Conservation (phyloP, 2,113 vertebrate species). For the Ia io region DNA sequence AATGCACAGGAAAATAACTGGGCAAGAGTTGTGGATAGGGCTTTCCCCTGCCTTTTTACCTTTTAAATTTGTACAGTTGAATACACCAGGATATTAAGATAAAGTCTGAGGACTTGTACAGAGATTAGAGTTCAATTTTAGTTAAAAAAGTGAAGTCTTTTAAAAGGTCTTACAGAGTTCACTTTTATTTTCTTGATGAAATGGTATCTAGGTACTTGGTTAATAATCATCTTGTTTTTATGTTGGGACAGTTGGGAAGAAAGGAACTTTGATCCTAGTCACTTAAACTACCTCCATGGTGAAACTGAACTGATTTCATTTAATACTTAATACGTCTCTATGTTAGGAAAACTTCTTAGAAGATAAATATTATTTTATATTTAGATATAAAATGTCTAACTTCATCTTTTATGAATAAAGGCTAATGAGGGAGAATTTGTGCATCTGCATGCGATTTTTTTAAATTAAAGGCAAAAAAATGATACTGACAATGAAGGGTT, state of each 20-base stretch:
- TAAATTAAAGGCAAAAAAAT: background rate
- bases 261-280: constrained; percentile 1
- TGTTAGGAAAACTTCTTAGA: background rate
- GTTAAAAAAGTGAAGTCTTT: background rate
- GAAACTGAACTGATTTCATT: constrained; percentile 1
- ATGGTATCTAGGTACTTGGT: background rate
- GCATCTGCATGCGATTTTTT: background rate
- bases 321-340: background rate
- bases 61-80: constrained; percentile 6
- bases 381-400: constrained; percentile 16
- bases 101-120: background rate
- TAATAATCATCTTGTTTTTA: background rate
- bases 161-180: background rate
- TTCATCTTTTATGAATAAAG: background rate
- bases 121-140: background rate
- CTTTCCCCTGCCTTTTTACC: background rate
- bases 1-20: background rate
- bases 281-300: background rate
- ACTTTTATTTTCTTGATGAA: constrained; percentile 24
- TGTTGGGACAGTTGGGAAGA: background rate
- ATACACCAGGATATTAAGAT: background rate
- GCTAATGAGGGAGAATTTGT: background rate
- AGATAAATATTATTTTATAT: constrained; percentile 33
- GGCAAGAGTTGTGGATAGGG: background rate
- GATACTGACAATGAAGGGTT: background rate